Base-by-base conservation (phyloP, 2,888 invertebrate genomes). In the Dryococelus australis region DNA sequence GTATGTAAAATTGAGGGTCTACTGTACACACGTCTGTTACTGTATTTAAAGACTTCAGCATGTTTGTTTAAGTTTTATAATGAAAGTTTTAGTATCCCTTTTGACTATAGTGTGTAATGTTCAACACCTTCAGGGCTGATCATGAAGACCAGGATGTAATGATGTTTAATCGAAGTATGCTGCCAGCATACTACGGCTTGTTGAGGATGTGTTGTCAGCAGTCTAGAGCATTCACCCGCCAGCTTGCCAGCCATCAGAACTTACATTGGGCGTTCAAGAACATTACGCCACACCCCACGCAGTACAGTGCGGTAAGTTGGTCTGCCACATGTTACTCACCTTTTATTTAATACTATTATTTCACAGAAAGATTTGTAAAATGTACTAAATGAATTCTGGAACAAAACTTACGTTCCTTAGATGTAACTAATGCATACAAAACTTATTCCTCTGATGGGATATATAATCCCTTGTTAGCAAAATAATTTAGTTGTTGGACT, bases 251-350 rank as follows among this genome's bases (percentile, higher is more conserved):
- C 90, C 98, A 99, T 93, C 98, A 98, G 93, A 99, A 99, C 93
- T 95, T 99, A 83, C 97, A 98, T 92, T 99, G 98, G 98, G 98
- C 98, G 43, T 98, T 98, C 92, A 96, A 98, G 91, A 98, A 98
- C 92, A 98, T 99, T 89, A 97, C 98, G 53, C 98, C 98, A n/a
- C 98, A 98, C 93, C 97, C 98, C 10, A 97, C 97, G 35, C 97
- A 98, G 90, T 99, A 99, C 93, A 96, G 97, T 27, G 95, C 95
- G 89, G 96, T 95, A 91, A 92, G 92, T 91, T n/a, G 4, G 27
- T 35, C 2, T 35, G 43, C 20, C 24, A 47, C 28, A 35, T 79
- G 10, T 80, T 80, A n/a, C 16, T 43, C 43, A 26, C n/a, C 43
- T 16, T 20, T 43, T 84, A 43, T 16, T 4, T 65, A 0, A n/a